Percentiles rank a stretch among this genome's conserved stretches.
phyloP scores from a whole-genome alignment of 1,140 invertebrate genomes.

The Cecropterus lyciades region DNA sequence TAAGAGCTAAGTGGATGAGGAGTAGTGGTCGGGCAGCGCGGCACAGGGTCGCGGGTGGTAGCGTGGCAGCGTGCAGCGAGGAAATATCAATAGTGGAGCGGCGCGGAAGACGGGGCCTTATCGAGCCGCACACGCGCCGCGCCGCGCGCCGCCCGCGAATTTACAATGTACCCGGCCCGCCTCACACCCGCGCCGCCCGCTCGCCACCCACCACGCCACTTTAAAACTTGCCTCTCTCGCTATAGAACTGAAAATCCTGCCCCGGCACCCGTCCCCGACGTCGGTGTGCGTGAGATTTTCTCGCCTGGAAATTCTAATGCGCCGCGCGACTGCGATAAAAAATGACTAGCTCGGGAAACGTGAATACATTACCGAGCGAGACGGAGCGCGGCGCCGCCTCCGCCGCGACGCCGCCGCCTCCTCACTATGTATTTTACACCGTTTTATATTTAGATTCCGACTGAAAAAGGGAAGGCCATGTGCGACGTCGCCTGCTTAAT shows the following conservation, averaged over 20 bases:
- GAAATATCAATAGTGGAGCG: conserved; percentile 18
- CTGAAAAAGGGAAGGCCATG: conserved; percentile 67
- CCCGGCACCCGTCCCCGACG: not conserved
- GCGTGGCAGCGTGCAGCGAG: conserved; percentile 10
- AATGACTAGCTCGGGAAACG: conserved; percentile 75
- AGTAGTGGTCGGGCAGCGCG: not conserved
- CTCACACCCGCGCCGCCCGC: conserved; percentile 44
- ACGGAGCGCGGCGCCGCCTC: conserved; percentile 54
- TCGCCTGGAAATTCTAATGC: conserved; percentile 81
- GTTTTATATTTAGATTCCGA: conserved; percentile 65
- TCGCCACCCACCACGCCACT: conserved; percentile 40
- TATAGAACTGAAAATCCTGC: conserved; percentile 12
- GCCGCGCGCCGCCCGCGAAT: conserved; percentile 56
- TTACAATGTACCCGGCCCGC: conserved; percentile 66
- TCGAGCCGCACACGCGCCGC: conserved; percentile 54
- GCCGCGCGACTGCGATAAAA: conserved; percentile 80
- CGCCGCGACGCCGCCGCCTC: conserved; percentile 42
- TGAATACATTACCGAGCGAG: conserved; percentile 79
- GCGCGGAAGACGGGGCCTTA: conserved; percentile 53
- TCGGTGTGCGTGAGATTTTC: conserved; percentile 74
- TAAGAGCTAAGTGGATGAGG: not conserved
- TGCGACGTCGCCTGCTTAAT: conserved; percentile 47
- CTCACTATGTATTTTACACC: conserved; percentile 60
- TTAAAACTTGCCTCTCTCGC: conserved; percentile 20
- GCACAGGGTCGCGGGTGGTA: not conserved